Conservation (phyloP, 2,888 invertebrate species). For the Lasioglossum lativentre region DNA sequence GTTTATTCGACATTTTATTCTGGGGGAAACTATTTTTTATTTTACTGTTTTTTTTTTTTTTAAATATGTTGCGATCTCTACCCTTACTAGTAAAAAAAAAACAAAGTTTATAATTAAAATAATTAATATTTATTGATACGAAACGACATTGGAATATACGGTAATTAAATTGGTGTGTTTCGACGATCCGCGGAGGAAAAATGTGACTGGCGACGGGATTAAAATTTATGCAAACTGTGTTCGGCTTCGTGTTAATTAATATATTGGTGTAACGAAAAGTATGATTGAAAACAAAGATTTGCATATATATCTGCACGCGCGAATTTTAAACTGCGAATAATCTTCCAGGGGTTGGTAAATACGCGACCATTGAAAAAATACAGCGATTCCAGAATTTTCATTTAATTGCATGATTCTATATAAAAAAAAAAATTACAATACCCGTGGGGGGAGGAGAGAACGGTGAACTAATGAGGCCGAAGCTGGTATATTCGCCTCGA, state of each 20-base stretch:
- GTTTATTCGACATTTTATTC: not conserved
- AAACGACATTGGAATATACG: not conserved
- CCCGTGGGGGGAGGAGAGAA: not conserved
- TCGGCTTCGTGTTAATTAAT: not conserved
- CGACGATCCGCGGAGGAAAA: not conserved
- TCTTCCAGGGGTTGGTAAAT: not conserved
- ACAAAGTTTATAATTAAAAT: too few species aligned
- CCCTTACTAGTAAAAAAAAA: too few species aligned
- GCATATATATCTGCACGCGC: not conserved
- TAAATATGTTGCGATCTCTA: not conserved
- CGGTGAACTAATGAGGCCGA: not conserved
- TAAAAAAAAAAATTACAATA: not conserved
- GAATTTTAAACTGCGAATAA: not conserved
- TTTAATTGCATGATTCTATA: not conserved
- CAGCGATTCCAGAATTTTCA: not conserved
- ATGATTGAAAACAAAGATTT: conserved; percentile 10
- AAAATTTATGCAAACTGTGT: not conserved
- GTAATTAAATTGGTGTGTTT: not conserved
- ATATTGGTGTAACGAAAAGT: conserved; percentile 7
- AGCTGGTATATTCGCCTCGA: not conserved
- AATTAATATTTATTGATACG: not conserved
- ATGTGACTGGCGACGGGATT: not conserved
- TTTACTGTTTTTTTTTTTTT: too few species aligned
- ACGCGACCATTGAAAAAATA: not conserved
- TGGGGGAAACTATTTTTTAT: too few species aligned